Conservation (phyloP, 2,113 vertebrate genomes). For the Gavia stellata region DNA sequence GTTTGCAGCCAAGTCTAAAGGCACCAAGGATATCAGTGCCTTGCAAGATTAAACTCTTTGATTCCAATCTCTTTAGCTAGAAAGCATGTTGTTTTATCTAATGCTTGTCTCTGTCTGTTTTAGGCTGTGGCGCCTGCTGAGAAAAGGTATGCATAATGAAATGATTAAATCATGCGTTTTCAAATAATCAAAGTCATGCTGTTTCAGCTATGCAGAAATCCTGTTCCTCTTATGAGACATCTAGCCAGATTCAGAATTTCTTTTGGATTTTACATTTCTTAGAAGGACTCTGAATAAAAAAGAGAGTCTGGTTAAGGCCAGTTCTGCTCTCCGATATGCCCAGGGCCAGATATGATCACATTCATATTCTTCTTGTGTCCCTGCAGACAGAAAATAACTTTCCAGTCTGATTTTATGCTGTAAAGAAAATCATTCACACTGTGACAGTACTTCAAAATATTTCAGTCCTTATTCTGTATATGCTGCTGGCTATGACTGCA, state of each 20-base stretch:
- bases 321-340: conserved; percentile 5
- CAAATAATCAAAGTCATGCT: conserved; percentile 48
- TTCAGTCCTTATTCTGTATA: conserved; percentile 50
- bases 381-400: conserved; percentile 52
- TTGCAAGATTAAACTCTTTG: conserved; percentile 7
- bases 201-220: conserved; percentile 43
- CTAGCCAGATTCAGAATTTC: conserved; percentile 11
- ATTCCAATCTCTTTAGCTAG: conserved; percentile 18
- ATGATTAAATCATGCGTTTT: conserved; percentile 55
- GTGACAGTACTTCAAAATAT: conserved; percentile 62
- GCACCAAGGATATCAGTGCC: not conserved
- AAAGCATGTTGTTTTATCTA: conserved; percentile 37
- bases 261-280: conserved; percentile 34
- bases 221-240: not conserved
- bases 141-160: conserved; percentile 57
- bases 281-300: not conserved
- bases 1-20: not conserved
- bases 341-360: conserved; percentile 29
- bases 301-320: not conserved
- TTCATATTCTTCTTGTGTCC: conserved; percentile 49
- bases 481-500: conserved; percentile 50
- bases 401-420: conserved; percentile 54
- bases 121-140: conserved; percentile 30
- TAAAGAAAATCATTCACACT: conserved; percentile 57
- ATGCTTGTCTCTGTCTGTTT: conserved; percentile 40